Base-by-base conservation (phyloP, 2,797 vertebrate species). In the Eulemur coronatus region DNA sequence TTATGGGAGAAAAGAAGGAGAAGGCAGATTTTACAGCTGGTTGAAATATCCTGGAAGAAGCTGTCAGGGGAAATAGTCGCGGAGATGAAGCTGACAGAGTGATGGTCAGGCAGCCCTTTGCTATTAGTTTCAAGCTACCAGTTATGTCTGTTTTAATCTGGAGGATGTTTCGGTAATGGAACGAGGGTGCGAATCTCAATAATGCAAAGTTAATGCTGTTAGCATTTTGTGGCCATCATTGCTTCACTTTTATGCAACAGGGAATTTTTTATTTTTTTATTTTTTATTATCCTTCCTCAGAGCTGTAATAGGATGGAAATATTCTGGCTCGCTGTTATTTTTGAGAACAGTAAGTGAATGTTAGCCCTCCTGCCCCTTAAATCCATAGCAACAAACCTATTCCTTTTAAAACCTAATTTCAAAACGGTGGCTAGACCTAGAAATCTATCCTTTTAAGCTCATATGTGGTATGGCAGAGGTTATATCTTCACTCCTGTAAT, bases 341-440 rank as follows among this genome's bases (percentile, higher is more conserved):
- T 90, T 95, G 93, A 96, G 81, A 96, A 73, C 79, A 79, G 48
- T 91, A 95, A 89, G 93, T 92, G 93, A 94, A 96, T 85, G 70
- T 73, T 97, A 96, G 95, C 95, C 94, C 96, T 94, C 86, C 13
- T 90, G 95, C 57, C 73, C 97, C 97, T 97, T 91, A 97, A 97
- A 97, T 97, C 93, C 86, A 88, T 89, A 95, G 88, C 63, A 38
- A 95, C 87, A 97, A 96, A 87, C 43, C 86, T 96, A 84, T 84
- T 97, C 70, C 93, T 97, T 97, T 97, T 85, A 95, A 97, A 97
- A 94, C 70, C 89, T 97, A 75, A 97, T 98, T 97, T 97, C 65
- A 97, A 81, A 97, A 93, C 6, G 2, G 91, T 92, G 7, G 82
- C 75, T 55, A 97, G 67, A 67, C 92, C 86, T 92, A 91, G 84